These are phyloP conservation scores for Pteruthius melanotis DNA, from an alignment of 2,113 vertebrate species.

Conservation along the genomic window DNA sequence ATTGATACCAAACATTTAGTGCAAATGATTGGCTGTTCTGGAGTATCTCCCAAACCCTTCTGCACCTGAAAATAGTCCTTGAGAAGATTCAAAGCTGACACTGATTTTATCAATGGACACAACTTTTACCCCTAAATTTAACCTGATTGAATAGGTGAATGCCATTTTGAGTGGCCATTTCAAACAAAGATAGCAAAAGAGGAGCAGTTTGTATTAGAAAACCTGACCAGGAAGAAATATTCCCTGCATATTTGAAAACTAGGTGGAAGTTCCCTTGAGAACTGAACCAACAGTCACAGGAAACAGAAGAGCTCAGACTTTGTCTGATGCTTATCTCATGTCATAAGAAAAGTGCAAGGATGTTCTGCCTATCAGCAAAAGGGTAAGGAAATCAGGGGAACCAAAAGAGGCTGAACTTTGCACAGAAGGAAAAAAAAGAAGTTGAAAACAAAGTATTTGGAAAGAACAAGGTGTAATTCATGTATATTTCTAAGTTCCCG, in stretches of 20 bases:
- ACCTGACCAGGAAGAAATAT: background rate
- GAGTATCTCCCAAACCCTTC: background rate
- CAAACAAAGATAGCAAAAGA: background rate
- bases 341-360: background rate
- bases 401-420: background rate
- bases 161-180: rapidly evolving
- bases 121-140: rapidly evolving
- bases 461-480: background rate
- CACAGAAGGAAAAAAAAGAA: background rate
- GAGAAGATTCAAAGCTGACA: background rate
- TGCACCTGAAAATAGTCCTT: background rate
- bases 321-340: background rate
- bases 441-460: background rate
- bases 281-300: background rate
- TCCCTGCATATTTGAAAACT: background rate
- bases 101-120: background rate
- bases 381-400: background rate
- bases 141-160: background rate
- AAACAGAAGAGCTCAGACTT: background rate
- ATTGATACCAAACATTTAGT: background rate
- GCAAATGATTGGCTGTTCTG: rapidly evolving
- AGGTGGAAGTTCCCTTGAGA: background rate
- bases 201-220: background rate
- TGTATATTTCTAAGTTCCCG: background rate
- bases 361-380: background rate